Percentiles rank a stretch among this genome's conserved stretches.
These are phyloP conservation scores for Lepilemur ruficaudatus DNA, from an alignment of 2,797 vertebrate species.

Conservation along the genomic window DNA sequence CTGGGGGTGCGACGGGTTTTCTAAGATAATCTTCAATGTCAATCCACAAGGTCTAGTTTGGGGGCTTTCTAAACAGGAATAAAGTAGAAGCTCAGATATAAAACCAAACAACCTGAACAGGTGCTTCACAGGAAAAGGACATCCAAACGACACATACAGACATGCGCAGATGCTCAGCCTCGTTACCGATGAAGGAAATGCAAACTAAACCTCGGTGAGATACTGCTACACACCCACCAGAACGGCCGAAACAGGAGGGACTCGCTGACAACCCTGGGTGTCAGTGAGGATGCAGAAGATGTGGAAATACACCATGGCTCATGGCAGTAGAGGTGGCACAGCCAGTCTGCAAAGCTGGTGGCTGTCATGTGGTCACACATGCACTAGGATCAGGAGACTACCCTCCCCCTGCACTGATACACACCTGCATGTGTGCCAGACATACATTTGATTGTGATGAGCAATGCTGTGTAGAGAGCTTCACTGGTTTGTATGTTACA, in stretches of 20 bases:
- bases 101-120: background rate
- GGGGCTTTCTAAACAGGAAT: background rate
- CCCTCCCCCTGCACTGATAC: accelerated
- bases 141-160: background rate
- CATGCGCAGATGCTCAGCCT: background rate
- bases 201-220: background rate
- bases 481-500: background rate
- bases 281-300: accelerated
- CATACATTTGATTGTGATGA: accelerated
- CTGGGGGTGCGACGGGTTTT: background rate
- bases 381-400: accelerated
- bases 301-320: accelerated
- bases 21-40: background rate
- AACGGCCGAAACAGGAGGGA: accelerated
- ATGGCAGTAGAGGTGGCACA: accelerated
- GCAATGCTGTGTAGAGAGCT: accelerated
- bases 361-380: accelerated
- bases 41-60: background rate
- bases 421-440: accelerated
- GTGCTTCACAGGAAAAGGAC: background rate
- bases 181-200: background rate
- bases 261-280: accelerated
- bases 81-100: background rate
- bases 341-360: background rate
- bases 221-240: accelerated